Conservation (phyloP, 2,797 vertebrate genomes). For the Lagocephalus sceleratus region DNA sequence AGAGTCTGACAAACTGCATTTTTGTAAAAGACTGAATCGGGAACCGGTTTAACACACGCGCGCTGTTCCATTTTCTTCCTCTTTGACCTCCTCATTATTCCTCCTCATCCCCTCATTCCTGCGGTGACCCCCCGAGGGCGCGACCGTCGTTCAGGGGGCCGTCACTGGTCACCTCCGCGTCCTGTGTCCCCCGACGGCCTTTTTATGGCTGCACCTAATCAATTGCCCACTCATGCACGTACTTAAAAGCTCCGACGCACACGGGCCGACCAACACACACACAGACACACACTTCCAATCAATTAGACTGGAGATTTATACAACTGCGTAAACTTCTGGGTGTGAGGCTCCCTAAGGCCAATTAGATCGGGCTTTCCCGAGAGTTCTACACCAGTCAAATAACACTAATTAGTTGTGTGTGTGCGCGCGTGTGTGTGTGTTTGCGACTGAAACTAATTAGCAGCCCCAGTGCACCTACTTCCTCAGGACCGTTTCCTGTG, state of each 20-base stretch:
- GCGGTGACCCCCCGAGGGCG: constrained; percentile 56
- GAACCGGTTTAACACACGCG: too few species aligned
- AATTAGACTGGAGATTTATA: constrained; percentile 63
- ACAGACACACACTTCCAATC: constrained; percentile 45
- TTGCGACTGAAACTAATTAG: constrained; percentile 75
- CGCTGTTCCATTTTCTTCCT: constrained; percentile 3
- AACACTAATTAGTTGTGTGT: constrained; percentile 58
- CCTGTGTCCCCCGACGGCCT: constrained; percentile 35
- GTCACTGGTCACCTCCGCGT: constrained; percentile 45
- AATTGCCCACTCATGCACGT: constrained; percentile 43
- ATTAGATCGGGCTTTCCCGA: constrained; percentile 47
- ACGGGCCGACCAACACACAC: constrained; percentile 20
- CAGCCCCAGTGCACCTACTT: constrained; percentile 64
- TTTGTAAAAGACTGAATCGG: too few species aligned
- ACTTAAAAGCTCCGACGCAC: constrained; percentile 20
- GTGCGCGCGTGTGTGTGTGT: constrained; percentile 37
- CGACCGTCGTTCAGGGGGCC: constrained; percentile 36
- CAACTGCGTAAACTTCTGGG: constrained; percentile 42
- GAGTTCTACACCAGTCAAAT: constrained; percentile 46
- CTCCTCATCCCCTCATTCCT: constrained; percentile 45
- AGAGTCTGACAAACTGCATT: too few species aligned
- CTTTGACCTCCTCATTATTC: constrained; percentile 18
- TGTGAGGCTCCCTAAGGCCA: constrained; percentile 53
- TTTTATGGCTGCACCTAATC: constrained; percentile 57
- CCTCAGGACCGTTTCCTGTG: constrained; percentile 73